Evolutionary conservation across 2,888 invertebrate species (phyloP).

Genomic region (Lampropteryx suffumata): DNA sequence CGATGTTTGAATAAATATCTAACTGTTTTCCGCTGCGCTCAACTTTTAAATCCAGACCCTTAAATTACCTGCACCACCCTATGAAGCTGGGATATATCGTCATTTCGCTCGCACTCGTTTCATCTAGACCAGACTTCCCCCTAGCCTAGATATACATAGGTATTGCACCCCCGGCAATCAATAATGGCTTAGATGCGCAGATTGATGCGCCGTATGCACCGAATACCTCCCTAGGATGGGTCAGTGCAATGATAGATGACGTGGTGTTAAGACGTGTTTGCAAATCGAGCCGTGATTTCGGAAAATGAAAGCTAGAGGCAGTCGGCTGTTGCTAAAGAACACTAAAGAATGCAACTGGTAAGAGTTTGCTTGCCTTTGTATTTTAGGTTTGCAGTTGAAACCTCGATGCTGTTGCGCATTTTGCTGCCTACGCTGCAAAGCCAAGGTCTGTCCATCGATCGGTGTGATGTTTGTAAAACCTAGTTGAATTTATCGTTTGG

Average conservation of each 20-base stretch:
- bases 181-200: constrained; percentile 29
- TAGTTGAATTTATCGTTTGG: too few relatives aligned
- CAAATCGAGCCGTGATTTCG: constrained; percentile 1
- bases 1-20: background rate
- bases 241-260: constrained; percentile 29
- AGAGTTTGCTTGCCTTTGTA: background rate
- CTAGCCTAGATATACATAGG: constrained; percentile 20
- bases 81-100: constrained; percentile 10
- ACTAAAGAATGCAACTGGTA: constrained; percentile 15
- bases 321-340: constrained; percentile 1
- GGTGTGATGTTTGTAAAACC: background rate
- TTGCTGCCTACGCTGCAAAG: background rate
- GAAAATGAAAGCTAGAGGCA: background rate
- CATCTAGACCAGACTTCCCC: constrained; percentile 22
- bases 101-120: constrained; percentile 24
- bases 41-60: constrained; percentile 1
- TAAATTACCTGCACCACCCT: constrained; percentile 12
- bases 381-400: background rate
- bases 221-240: constrained; percentile 4
- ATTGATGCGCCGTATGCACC: constrained; percentile 30
- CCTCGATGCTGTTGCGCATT: constrained; percentile 7
- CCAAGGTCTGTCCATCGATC: background rate
- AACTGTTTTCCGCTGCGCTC: constrained; percentile 6
- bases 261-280: constrained; percentile 21
- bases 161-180: constrained; percentile 23